Evolutionary conservation across 2,113 vertebrate species (phyloP), one percentile per base, ranked within the genome.

Genomic region (Leucopsar rothschildi): DNA sequence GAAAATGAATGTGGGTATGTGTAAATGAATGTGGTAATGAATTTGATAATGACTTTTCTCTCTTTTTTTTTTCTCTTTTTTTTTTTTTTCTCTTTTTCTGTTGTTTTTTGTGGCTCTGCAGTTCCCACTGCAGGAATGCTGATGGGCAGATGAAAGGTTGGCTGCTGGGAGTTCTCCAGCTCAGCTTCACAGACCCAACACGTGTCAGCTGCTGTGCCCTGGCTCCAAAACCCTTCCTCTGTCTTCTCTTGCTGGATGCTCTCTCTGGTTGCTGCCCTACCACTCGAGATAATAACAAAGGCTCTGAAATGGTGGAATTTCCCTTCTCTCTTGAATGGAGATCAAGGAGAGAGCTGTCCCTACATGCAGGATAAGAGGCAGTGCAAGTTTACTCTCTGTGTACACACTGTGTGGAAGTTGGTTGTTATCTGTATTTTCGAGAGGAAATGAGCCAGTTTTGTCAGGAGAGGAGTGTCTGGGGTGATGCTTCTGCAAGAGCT

Each of bases 311-410:
- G 0, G 1, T 79, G 94, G 90, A 92, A 87, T 93, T 95, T 95
- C 94, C 91, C 78, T 78, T 71, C 71, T 61, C 57, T 33, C 69
- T 87, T 27, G 86, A 90, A 57, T 40, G 63, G 70, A 82, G 87
- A 94, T 91, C 89, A 88, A 95, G 93, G 79, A 39, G 9, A 89
- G 85, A 28, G 83, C 42, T 53, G 93, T 87, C 72, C 73, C 77
- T 76, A 45, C 89, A 60, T 6, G 86, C 33, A 83, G 65, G 70
- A 71, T 86, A 92, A 90, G 17, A 68, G 77, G 52, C 72, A 53
- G 53, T 4, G 3, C 23, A 28, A 59, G 69, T 64, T 82, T 71
- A 14, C 65, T 72, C 4, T 45, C 2, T 53, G 22, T 39, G 4
- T 5, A n/a, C 28, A 3, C 37, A 17, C 60, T 2, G 22, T 33